Base-by-base conservation (phyloP, 2,888 invertebrate species). In the Pachliopta kotzebuea region DNA sequence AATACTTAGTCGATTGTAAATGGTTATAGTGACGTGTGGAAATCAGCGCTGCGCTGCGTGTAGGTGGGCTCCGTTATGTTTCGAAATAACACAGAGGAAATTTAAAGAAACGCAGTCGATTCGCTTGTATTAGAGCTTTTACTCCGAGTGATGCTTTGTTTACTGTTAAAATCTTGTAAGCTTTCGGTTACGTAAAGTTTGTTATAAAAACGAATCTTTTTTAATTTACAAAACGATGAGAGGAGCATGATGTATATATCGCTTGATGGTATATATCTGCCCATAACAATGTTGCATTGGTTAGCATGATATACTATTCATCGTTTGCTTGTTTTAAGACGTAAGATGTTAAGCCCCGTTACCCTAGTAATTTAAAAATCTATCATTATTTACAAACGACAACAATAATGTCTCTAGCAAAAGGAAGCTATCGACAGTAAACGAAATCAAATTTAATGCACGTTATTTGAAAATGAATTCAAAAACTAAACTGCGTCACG, bases 1-100 rank as follows among this genome's bases (percentile, higher is more conserved):
- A 20, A 23, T 23, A 56, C 21, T 20, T 73, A 66, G 69, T 55
- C 69, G 29, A 54, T 71, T 53, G 66, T 69, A 71, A 68, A 75
- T n/a, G 21, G 55, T 37, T 45, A 23, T 70, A 57, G 68, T 70
- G 72, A 68, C 72, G 72, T 70, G 72, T 70, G 72, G 68, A 72
- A 8, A 65, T 26, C 8, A 55, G 57, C 49, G 57, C 49, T 31
- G 53, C 31, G 20, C 54, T 45, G 14, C n/a, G 50, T 56, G 65
- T 56, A 56, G 26, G 29, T 18, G 53, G 29, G 26, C 37, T 37
- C 53, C 24, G 60, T 57, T 65, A 57, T 42, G 65, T 65, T 65
- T 54, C 37, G 24, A 65, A 61, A 65, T 57, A 54, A 65, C 54
- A 18, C 31, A 42, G 55, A 56, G 56, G 52, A n/a, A 59, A 53